Conservation (phyloP, 1,140 invertebrate species). For the Octopus bimaculoides region DNA sequence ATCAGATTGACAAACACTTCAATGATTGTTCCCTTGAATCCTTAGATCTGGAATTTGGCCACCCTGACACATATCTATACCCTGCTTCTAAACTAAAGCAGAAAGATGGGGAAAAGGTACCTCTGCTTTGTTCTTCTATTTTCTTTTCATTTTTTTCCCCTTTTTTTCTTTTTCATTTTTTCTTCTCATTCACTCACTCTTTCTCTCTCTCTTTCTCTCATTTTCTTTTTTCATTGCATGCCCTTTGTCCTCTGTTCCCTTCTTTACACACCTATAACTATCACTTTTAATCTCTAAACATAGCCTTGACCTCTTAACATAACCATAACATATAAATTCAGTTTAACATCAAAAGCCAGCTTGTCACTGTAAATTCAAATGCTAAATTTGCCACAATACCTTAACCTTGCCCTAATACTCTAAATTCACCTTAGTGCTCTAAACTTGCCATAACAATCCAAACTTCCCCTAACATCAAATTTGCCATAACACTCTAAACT, state of each 20-base stretch:
- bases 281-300: too few species aligned
- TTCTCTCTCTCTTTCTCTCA: not conserved
- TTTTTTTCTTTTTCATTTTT: not conserved
- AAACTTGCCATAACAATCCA: too few species aligned
- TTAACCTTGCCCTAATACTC: too few species aligned
- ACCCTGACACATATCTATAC: slow-evolving; percentile 3
- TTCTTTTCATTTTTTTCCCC: not conserved
- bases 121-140: not conserved
- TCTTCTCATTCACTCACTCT: not conserved
- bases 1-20: slow-evolving; percentile 44
- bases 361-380: too few species aligned
- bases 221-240: not conserved
- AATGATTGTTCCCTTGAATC: not conserved
- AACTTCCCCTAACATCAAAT: too few species aligned
- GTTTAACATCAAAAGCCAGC: too few species aligned
- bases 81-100: not conserved
- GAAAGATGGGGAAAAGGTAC: slow-evolving; percentile 5
- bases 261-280: not conserved
- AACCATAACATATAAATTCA: too few species aligned
- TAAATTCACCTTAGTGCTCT: too few species aligned
- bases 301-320: too few species aligned
- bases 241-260: not conserved
- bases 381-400: too few species aligned
- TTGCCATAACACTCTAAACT: too few species aligned
- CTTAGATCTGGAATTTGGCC: not conserved